Evolutionary conservation across 2,888 invertebrate genomes (phyloP), one percentile per base, ranked within the genome.

Genomic region (Cephus pulcher): DNA sequence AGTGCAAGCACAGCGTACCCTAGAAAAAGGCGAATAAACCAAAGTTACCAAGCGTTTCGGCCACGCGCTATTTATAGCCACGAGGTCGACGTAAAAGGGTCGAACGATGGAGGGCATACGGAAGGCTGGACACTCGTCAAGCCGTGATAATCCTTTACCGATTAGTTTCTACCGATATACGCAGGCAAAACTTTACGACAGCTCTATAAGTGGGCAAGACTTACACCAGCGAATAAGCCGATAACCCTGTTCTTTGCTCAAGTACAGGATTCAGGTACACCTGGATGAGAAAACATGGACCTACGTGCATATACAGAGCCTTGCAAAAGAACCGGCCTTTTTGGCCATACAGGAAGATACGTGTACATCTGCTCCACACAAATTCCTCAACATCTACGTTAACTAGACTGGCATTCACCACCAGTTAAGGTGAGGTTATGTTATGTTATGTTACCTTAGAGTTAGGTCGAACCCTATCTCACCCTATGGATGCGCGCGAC

Each of bases 121-220:
- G 86, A 87, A 87, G 88, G 86, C 86, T 88, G 88, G 86, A 87
- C 82, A 88, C 84, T 83, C 88, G 86, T 81, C 87, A 87, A 87
- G 84, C 86, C 87, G 88, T 87, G 84, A 86, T 87, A 88, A 87
- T 87, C 87, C 87, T 88, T 88, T 88, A 83, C 85, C 87, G 84
- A 88, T 88, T 87, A 88, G 87, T 87, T 86, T 84, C 84, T 84
- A 87, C 84, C 85, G 88, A 85, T 81, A 86, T 85, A 81, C 82
- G 83, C 82, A 82, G 82, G 84, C 82, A 85, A 84, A 83, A 84
- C 85, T 88, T 86, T 87, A 87, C 71, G 71, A 71, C 71, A 32
- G 71, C 71, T 56, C 56, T 77, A 81, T 81, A 15, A 78, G 82
- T 82, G 79, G 80, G 82, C 84, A 85, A 86, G 84, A 82, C 82